phyloP scores from a whole-genome alignment of 2,888 invertebrate species.

The Chrysolina americana region DNA sequence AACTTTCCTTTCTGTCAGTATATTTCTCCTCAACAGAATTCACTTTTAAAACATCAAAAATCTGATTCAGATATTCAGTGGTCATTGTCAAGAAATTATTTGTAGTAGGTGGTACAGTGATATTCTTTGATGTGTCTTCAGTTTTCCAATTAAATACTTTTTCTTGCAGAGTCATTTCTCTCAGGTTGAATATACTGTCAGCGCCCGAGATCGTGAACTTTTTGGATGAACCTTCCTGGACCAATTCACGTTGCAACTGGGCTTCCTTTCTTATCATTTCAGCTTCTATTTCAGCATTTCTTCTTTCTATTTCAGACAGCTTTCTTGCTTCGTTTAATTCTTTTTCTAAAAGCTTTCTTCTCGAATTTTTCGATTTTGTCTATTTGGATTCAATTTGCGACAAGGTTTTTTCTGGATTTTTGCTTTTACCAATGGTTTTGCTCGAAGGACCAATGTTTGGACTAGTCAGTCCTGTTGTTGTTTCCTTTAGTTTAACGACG shows the following conservation, averaged over 20 bases:
- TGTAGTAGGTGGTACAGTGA: not conserved
- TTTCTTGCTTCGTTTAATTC: not conserved
- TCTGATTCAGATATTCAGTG: not conserved
- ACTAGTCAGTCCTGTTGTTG: not conserved
- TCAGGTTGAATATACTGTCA: not conserved
- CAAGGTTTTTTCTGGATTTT: not conserved
- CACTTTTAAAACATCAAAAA: too few species aligned
- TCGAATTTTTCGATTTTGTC: not conserved
- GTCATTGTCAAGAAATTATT: not conserved
- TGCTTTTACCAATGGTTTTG: not conserved
- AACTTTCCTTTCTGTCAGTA: not conserved
- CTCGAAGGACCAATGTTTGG: conserved; percentile 7
- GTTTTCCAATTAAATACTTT: not conserved
- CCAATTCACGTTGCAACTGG: not conserved
- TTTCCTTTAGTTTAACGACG: not conserved
- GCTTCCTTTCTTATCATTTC: conserved; percentile 1
- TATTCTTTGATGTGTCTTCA: not conserved
- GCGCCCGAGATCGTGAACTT: not conserved
- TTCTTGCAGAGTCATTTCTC: not conserved
- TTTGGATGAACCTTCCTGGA: not conserved
- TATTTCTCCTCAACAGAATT: too few species aligned
- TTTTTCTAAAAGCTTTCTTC: not conserved
- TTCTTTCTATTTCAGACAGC: not conserved
- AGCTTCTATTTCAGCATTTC: not conserved
- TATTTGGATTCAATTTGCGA: not conserved